Evolutionary conservation across 2,797 vertebrate species (phyloP), one percentile per base, ranked within the genome.

Genomic region (Sebastes minor): DNA sequence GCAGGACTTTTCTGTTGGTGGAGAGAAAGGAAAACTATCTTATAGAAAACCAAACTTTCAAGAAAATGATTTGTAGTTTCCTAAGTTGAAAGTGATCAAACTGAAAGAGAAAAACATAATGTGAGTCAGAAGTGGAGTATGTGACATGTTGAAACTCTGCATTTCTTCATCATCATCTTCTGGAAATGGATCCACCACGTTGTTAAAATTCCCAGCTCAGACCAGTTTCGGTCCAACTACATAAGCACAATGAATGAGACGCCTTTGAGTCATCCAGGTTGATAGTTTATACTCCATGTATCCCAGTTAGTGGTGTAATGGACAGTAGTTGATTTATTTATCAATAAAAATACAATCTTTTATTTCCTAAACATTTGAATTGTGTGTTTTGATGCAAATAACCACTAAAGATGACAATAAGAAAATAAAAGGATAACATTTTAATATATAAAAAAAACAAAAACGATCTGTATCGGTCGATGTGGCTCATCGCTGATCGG

Each of bases 1-100:
- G 89, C 99, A 98, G 23, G 98, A 98, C 93, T 97, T 98, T 91
- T 99, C 98, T 99, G 90, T 30, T 35, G 56, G 77, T 16, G 55
- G 3, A 65, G 56, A 67, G 30, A 68, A 23, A 62, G 55, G 5
- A 60, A 63, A 55, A 68, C 0, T 9, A 46, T 55, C 1, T 68
- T 13, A 27, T 0, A 27, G 18, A 14, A 23, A 30, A 20, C 2
- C 11, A 57, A 23, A 63, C 8, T n/a, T 57, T 10, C 2, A 28
- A 11, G 22, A 66, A 10, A 60, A 23, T 10, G 1, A 33, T n/a
- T 33, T 46, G 13, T 2, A 28, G 16, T 60, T 73, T 62, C 16
- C 9, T 1, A 5, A 49, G 20, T n/a, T 64, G 14, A 72, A 46
- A 42, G 7, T 1, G 56, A 68, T 10, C 7, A 22, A 61, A 63